phyloP scores from a whole-genome alignment of 2,797 vertebrate species.

The Gymnodraco acuticeps region DNA sequence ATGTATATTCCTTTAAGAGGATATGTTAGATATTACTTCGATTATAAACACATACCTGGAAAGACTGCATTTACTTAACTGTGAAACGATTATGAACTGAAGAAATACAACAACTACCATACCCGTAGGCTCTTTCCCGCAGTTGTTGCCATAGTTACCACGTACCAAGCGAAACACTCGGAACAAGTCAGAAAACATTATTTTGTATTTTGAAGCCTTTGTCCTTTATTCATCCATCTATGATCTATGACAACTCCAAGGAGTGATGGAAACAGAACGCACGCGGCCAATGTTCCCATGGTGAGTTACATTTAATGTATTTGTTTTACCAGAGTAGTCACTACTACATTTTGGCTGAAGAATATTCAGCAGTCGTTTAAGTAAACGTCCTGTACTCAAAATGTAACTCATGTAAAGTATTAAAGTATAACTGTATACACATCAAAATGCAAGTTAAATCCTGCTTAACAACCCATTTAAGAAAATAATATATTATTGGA shows the following conservation, averaged over 20 bases:
- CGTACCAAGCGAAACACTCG: conserved; percentile 24
- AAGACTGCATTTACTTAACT: not conserved
- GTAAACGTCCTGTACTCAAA: too few species aligned
- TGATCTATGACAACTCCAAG: too few species aligned
- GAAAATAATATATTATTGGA: too few species aligned
- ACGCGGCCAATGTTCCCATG: conserved; percentile 30
- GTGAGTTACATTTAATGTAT: conserved; percentile 25
- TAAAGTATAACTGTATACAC: too few species aligned
- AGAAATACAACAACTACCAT: too few species aligned
- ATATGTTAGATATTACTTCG: not conserved
- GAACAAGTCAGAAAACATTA: too few species aligned
- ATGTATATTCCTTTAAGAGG: not conserved
- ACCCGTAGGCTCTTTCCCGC: not conserved
- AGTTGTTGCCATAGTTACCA: conserved; percentile 44
- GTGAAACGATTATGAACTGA: not conserved
- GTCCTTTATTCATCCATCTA: too few species aligned
- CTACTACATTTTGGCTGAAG: not conserved
- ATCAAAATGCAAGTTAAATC: too few species aligned
- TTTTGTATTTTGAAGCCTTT: too few species aligned
- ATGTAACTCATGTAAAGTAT: too few species aligned
- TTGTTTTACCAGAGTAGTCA: not conserved
- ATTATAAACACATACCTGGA: too few species aligned
- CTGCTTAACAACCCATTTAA: too few species aligned
- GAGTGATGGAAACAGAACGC: conserved; percentile 26
- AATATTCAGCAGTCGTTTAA: not conserved